A percentile compares a stretch with the other conserved stretches of the same genome.
Evolutionary conservation across 2,113 vertebrate genomes (phyloP).

Genomic region (Burhinus bistriatus): DNA sequence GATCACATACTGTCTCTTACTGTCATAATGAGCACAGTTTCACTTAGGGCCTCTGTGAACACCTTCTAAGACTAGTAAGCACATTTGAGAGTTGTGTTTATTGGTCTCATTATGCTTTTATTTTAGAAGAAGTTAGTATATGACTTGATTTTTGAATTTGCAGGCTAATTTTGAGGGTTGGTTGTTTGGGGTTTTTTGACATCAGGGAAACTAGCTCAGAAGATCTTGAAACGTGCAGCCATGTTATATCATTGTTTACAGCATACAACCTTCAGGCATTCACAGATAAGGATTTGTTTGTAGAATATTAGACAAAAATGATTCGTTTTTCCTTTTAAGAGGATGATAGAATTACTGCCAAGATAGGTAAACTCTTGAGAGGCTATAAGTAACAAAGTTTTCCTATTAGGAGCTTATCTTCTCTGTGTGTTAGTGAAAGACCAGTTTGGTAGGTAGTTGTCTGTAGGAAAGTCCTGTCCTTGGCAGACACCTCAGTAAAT

Average conservation of each 20-base stretch:
- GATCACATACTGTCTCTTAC: not conserved
- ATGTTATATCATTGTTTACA: not conserved
- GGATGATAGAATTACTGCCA: not conserved
- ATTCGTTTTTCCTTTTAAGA: not conserved
- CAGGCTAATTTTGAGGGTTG: not conserved
- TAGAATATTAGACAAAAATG: not conserved
- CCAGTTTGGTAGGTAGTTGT: not conserved
- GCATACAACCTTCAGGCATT: not conserved
- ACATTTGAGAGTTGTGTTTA: not conserved
- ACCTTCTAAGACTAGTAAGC: not conserved
- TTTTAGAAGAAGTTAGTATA: not conserved
- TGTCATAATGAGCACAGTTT: not conserved
- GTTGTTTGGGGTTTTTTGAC: not conserved
- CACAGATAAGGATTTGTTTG: not conserved
- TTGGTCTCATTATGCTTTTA: not conserved
- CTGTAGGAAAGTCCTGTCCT: not conserved
- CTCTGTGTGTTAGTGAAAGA: not conserved
- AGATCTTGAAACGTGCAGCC: not conserved
- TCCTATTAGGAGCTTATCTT: not conserved
- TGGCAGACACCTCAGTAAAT: not conserved
- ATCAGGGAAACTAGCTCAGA: not conserved
- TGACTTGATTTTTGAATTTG: not conserved
- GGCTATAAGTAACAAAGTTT: not conserved
- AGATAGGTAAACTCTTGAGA: not conserved
- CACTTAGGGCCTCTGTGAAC: not conserved